Base-by-base conservation (phyloP, 2,797 vertebrate species). In the Eutrigla gurnardus region DNA sequence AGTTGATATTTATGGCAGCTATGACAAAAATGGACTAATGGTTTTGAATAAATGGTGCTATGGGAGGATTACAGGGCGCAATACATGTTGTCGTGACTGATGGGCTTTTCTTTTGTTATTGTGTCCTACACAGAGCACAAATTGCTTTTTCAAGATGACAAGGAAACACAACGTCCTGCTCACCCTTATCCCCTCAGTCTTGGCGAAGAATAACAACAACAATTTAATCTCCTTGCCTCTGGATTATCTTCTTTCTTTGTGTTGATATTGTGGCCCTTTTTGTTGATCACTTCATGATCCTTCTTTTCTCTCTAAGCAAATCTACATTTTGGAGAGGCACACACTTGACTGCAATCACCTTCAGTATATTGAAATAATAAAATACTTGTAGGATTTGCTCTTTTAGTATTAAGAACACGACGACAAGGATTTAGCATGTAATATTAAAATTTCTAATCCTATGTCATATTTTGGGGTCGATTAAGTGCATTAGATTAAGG, bases 41-140 rank as follows among this genome's bases (percentile, higher is more conserved):
- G 61, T 84, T 86, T 80, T 52, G 73, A 78, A 85, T 70, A 62
- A 73, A 32, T 67, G 18, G 45, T 49, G 13, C 63, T 70, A 63
- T 69, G 33, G 78, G 54, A 86, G 84, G 90, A 94, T 94, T 93
- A 93, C 40, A 74, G 80, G 81, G 86, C 93, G 78, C 77, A 91
- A 91, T 89, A 82, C 90, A 91, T 80, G 85, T 89, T 88, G 75
- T 89, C 25, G 64, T 90, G 86, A 80, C 86, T 80, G 78, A 81
- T 70, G 37, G 45, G 6, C 46, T 47, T 77, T 75, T 86, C 65
- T 70, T 5, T 82, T 88, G 60, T 86, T 71, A 42, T 85, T 88
- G 82, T 89, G 82, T 88, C 85, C 62, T 53, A 78, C 32, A 85
- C 70, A 32, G 47, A 66, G 33, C 33, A 78, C 25, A 87, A 87